These are phyloP conservation scores for Seriola aureovittata DNA, from an alignment of 2,113 vertebrate species.

Conservation along the genomic window DNA sequence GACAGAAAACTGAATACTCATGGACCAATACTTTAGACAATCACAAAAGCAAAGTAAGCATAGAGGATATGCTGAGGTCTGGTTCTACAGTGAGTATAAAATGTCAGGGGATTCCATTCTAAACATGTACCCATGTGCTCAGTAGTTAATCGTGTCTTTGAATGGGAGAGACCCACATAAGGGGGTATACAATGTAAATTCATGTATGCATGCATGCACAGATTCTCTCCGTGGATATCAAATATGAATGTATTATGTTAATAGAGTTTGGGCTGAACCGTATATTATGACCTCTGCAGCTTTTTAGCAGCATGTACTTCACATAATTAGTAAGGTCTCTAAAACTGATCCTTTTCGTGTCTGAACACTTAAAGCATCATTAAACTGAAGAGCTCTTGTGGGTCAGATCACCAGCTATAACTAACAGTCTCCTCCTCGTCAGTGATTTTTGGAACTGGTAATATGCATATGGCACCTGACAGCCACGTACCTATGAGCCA, in stretches of 20 bases:
- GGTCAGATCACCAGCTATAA: background rate
- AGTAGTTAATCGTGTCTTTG: background rate
- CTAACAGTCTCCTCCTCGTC: background rate
- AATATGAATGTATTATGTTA: background rate
- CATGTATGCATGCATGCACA: background rate
- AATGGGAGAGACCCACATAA: background rate
- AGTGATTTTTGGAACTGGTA: background rate
- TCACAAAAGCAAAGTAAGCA: background rate
- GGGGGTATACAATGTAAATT: background rate
- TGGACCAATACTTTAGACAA: background rate
- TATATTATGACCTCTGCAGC: background rate
- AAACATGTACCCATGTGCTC: slow-evolving; percentile 1
- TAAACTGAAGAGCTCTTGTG: background rate
- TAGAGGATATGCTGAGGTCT: background rate
- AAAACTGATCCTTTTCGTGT: background rate
- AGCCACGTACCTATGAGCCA: slow-evolving; percentile 73
- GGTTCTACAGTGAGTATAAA: background rate
- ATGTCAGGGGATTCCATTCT: background rate
- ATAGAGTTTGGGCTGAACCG: background rate
- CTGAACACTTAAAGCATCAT: background rate
- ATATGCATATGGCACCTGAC: background rate
- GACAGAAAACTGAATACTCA: slow-evolving; percentile 10
- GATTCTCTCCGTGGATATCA: background rate
- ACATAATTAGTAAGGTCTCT: background rate
- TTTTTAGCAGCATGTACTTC: background rate